These are phyloP conservation scores for Halyomorpha halys DNA, from an alignment of 1,140 invertebrate genomes.

Conservation along the genomic window DNA sequence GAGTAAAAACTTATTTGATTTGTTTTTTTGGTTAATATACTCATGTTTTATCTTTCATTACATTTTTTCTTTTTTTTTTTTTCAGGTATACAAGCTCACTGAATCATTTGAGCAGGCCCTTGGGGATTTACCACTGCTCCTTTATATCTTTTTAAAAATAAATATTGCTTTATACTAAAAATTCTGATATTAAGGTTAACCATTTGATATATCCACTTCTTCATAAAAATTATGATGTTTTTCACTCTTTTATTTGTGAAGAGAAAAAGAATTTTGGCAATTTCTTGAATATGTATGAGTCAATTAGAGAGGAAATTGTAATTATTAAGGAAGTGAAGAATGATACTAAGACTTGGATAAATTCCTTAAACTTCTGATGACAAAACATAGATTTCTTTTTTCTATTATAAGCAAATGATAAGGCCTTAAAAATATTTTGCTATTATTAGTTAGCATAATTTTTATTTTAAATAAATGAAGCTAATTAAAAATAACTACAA, in stretches of 20 bases:
- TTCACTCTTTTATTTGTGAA: background rate
- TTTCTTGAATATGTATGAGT: background rate
- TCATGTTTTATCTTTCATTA: background rate
- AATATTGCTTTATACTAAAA: background rate
- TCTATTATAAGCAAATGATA: no score
- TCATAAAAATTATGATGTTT: background rate
- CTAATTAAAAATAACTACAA: no score
- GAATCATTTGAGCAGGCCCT: constrained; percentile 7
- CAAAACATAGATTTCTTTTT: no score
- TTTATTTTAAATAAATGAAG: no score
- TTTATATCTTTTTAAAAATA: background rate
- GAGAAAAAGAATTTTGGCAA: background rate
- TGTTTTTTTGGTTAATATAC: background rate
- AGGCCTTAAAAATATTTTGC: no score
- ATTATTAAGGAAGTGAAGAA: background rate
- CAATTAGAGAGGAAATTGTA: background rate
- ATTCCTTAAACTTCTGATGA: no score
- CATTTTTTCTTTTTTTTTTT: background rate
- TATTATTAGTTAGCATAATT: no score
- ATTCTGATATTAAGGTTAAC: constrained; percentile 4
- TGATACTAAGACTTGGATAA: no score
- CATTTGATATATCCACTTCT: background rate
- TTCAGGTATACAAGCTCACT: constrained; percentile 9
- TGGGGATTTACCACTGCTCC: constrained; percentile 16
- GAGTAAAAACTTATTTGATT: background rate